Evolutionary conservation across 1,140 invertebrate species (phyloP).

Genomic region (Lucilia sericata): DNA sequence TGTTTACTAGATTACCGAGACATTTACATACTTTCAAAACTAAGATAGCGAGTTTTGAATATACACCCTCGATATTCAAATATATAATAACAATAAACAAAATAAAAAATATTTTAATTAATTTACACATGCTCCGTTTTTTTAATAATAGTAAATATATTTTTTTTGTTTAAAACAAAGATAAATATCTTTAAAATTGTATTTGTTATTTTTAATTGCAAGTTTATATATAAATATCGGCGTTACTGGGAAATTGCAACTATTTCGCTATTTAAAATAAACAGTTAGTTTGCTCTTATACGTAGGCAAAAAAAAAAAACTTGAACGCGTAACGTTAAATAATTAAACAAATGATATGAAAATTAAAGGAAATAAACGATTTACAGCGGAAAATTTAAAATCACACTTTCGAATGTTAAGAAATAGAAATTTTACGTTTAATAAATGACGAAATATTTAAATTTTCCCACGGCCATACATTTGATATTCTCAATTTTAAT

Average conservation of each 20-base stretch:
- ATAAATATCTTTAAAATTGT: neutral
- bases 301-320: neutral
- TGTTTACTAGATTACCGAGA: no score
- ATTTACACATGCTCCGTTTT: slow-evolving; percentile 5
- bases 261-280: neutral
- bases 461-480: neutral
- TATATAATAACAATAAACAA: neutral
- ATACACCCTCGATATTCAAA: neutral
- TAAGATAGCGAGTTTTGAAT: no score
- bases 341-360: neutral
- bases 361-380: neutral
- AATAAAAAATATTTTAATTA: neutral
- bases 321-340: neutral
- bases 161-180: neutral
- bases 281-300: neutral
- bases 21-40: no score
- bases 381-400: neutral
- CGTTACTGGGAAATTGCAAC: neutral
- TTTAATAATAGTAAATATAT: neutral
- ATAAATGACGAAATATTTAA: neutral
- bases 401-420: neutral
- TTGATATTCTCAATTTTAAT: neutral
- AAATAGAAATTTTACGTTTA: neutral
- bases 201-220: neutral
- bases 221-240: neutral